Percentiles rank a stretch among this genome's conserved stretches.
Conservation (phyloP, 2,113 vertebrate species). For the Actinemys pallida region DNA sequence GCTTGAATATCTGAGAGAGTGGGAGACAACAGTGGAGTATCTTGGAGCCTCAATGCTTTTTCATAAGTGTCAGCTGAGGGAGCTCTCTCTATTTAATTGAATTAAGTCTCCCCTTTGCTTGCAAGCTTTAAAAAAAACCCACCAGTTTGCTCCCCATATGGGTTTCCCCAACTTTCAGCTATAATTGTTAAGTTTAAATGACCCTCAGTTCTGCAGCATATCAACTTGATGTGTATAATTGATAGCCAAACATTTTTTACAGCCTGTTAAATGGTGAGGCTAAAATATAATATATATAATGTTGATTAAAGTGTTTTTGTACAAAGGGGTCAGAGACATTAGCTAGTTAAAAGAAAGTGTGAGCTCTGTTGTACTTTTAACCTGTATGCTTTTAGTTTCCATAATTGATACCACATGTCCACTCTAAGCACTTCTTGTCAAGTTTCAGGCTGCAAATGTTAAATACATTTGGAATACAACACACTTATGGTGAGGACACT, state of each 20-base stretch:
- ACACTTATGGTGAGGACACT: slow-evolving; percentile 49
- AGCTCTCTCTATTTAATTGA: neutral
- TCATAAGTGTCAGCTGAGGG: neutral
- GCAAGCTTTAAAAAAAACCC: slow-evolving; percentile 14
- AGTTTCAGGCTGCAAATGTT: slow-evolving; percentile 64
- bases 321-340: slow-evolving; percentile 92
- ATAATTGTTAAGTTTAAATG: slow-evolving; percentile 69
- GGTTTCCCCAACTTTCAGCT: slow-evolving; percentile 58
- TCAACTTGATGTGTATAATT: slow-evolving; percentile 89
- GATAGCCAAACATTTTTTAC: slow-evolving; percentile 91
- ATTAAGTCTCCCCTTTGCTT: slow-evolving; percentile 53
- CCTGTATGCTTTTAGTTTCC: slow-evolving; percentile 62
- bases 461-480: slow-evolving; percentile 40
- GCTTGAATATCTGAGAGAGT: neutral
- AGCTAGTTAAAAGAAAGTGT: slow-evolving; percentile 89
- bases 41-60: neutral
- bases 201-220: slow-evolving; percentile 84
- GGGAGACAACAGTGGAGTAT: neutral
- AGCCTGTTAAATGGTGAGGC: slow-evolving; percentile 86
- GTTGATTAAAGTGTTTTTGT: slow-evolving; percentile 94
- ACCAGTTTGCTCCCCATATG: slow-evolving; percentile 39
- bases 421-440: slow-evolving; percentile 46
- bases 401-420: slow-evolving; percentile 85
- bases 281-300: slow-evolving; percentile 86
- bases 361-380: slow-evolving; percentile 82